A percentile compares a stretch with the other conserved stretches of the same genome.
These are phyloP conservation scores for Empidonax traillii DNA, from an alignment of 2,113 vertebrate genomes.

Conservation along the genomic window DNA sequence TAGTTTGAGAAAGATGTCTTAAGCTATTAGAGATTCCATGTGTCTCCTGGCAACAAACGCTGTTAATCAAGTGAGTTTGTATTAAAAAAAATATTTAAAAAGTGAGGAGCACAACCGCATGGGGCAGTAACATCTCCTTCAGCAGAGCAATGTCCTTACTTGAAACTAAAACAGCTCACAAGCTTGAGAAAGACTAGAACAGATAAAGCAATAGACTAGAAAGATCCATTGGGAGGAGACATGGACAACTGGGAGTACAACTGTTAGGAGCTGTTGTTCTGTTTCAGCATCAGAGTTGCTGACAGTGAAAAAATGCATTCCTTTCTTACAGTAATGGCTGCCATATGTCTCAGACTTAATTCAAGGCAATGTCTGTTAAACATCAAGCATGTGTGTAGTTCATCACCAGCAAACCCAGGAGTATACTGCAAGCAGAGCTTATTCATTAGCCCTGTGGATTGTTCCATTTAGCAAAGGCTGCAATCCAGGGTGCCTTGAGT, in stretches of 20 bases:
- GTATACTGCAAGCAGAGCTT: background rate
- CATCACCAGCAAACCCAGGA: background rate
- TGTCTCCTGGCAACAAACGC: background rate
- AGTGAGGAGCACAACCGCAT: fast-evolving
- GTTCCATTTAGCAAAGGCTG: background rate
- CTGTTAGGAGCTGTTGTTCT: background rate
- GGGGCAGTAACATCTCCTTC: background rate
- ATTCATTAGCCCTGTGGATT: background rate
- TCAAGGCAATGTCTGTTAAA: background rate
- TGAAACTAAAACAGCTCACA: background rate
- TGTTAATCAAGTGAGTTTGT: background rate
- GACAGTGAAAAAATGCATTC: background rate
- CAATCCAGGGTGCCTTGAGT: background rate
- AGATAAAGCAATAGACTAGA: background rate
- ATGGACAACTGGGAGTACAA: background rate
- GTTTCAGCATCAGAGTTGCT: background rate
- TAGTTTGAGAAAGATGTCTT: background rate
- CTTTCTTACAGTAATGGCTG: conserved; percentile 32
- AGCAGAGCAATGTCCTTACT: background rate
- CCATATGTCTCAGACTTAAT: conserved; percentile 21
- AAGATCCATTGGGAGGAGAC: background rate
- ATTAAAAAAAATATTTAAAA: background rate
- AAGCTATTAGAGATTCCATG: background rate
- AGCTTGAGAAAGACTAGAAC: background rate
- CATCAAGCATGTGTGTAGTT: conserved; percentile 11